Percentiles rank a stretch among this genome's conserved stretches.
These are phyloP conservation scores for Sebastes glaucus DNA, from an alignment of 2,797 vertebrate genomes.

Conservation along the genomic window DNA sequence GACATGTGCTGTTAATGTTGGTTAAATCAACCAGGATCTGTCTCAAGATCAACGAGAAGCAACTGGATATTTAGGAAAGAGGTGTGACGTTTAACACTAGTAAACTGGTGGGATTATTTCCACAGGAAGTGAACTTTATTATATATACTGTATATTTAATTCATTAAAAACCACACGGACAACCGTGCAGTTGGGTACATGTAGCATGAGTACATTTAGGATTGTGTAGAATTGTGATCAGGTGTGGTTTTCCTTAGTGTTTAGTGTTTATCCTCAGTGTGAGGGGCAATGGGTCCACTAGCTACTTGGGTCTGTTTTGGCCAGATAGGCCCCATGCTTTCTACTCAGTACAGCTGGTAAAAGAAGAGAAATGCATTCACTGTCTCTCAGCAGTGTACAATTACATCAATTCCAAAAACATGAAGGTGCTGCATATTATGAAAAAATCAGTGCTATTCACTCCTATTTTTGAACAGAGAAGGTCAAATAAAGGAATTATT, in stretches of 20 bases:
- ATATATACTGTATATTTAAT: not conserved
- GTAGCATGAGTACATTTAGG: not conserved
- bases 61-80: not conserved
- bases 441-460: no score
- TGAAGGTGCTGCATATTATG: not conserved
- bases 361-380: not conserved
- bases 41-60: not conserved
- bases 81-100: not conserved
- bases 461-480: not conserved
- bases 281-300: not conserved
- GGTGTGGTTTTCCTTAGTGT: not conserved
- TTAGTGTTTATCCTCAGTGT: not conserved
- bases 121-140: not conserved
- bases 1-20: accelerated
- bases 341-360: not conserved
- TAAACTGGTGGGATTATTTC: not conserved
- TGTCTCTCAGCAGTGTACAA: not conserved
- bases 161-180: not conserved
- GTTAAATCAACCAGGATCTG: not conserved
- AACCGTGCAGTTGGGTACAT: not conserved
- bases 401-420: not conserved
- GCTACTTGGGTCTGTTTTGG: not conserved
- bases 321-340: not conserved
- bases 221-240: not conserved
- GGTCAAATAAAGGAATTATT: not conserved